Base-by-base conservation (phyloP, 2,888 invertebrate genomes). In the Orthonevra nobilis region DNA sequence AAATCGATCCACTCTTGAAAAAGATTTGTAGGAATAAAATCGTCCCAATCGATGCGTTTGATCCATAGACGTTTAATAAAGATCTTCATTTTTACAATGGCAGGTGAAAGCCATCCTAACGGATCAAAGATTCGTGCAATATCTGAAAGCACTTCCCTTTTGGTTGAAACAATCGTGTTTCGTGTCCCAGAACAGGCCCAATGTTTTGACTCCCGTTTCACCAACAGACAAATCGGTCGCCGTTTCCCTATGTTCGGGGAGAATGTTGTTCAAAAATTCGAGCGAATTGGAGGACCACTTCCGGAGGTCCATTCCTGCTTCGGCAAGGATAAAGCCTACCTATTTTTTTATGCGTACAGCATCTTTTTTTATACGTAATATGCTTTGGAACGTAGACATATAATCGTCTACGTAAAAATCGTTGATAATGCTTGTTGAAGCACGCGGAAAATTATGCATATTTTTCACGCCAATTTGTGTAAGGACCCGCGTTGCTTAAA, bases 251-350 rank as follows among this genome's bases (percentile, higher is more conserved):
- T 17, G 12, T 7, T 50, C 60, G 42, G 36, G 3, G n/a, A 19
- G 2, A 28, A 52, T 38, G 2, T 23, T 44, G 6, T 15, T 28
- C 5, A 73, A 7, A 14, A 73, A 46, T 1, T 52, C 73, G 7
- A 7, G 1, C 3, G 64, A 58, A 50, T 73, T 73, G 10, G 58
- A 66, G 3, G 73, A 58, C 73, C 64, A 66, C 15, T 66, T 66
- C 0, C 50, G 66, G 1, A 73, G 60, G 15, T 73, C 52, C 50
- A 73, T 60, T 26, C 64, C 64, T 2, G 48, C 10, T 1, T 20
- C 6, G 1, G 7, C 7, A 0, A 63, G 20, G 1, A 63, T 15
- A 26, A 20, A 4, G 6, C n/a, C 5, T 2, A 73, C 0, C 2
- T 64, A 56, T 5, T 12, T 28, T 50, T 42, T 58, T 6, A 64